Percentiles rank a stretch among this genome's conserved stretches.
Conservation (phyloP, 2,888 invertebrate species). For the Protonemura montana region DNA sequence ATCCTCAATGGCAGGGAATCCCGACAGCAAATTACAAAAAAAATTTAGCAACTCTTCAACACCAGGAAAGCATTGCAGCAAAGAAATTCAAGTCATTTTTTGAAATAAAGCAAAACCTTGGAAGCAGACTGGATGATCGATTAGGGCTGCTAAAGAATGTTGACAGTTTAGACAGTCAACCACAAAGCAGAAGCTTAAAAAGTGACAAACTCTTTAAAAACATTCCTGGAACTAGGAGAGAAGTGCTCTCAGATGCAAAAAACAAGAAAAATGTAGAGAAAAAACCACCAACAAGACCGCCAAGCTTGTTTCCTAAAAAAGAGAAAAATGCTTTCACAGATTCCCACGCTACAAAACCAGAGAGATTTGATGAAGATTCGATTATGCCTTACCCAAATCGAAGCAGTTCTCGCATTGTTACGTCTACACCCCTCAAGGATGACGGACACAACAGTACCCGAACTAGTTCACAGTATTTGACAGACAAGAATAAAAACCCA, state of each 20-base stretch:
- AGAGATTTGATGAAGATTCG: background rate
- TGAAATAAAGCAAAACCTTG: slow-evolving; percentile 52
- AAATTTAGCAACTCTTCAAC: slow-evolving; percentile 65
- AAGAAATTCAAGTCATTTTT: slow-evolving; percentile 43
- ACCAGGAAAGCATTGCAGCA: slow-evolving; percentile 65
- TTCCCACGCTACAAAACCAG: background rate
- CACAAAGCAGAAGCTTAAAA: background rate
- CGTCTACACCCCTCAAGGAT: background rate
- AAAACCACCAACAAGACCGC: background rate
- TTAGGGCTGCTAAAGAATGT: slow-evolving; percentile 61
- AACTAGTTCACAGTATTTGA: background rate
- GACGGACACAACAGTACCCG: background rate
- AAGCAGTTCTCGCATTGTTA: background rate
- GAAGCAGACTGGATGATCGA: slow-evolving; percentile 63
- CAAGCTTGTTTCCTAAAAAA: background rate
- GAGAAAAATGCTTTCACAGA: background rate
- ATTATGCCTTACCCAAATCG: background rate
- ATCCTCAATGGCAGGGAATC: slow-evolving; percentile 68
- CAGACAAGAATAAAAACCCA: background rate
- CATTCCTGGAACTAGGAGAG: background rate
- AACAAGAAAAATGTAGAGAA: background rate
- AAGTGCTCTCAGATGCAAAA: background rate
- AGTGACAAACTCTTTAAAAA: background rate
- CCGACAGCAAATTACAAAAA: slow-evolving; percentile 65
- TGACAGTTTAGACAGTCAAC: slow-evolving; percentile 55